Evolutionary conservation across 2,888 invertebrate species (phyloP).

Genomic region (Tortricodes alternella): DNA sequence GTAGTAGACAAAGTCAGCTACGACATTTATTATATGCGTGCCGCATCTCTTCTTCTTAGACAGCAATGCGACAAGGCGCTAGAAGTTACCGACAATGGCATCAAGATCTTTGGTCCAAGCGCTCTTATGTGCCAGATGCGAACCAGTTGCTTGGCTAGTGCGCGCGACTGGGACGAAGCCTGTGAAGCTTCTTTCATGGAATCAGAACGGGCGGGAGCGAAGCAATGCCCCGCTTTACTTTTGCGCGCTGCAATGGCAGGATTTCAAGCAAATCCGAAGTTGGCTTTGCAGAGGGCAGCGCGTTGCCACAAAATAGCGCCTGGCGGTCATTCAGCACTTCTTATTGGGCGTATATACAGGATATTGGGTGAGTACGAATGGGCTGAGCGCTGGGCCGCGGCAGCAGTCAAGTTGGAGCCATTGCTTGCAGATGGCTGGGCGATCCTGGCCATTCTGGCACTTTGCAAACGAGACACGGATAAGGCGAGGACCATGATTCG

Average conservation of each 20-base stretch:
- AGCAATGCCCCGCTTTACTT: slow-evolving; percentile 53
- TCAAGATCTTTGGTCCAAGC: slow-evolving; percentile 60
- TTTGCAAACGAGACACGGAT: slow-evolving; percentile 54
- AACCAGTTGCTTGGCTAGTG: slow-evolving; percentile 52
- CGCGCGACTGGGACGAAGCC: slow-evolving; percentile 59
- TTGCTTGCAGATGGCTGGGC: slow-evolving; percentile 72
- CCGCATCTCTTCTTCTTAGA: slow-evolving; percentile 57
- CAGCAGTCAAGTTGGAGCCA: slow-evolving; percentile 66
- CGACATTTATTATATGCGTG: slow-evolving; percentile 62
- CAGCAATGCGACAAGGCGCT: slow-evolving; percentile 52
- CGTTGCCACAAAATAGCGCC: slow-evolving; percentile 65
- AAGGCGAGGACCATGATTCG: slow-evolving; percentile 64
- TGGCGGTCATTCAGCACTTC: slow-evolving; percentile 61
- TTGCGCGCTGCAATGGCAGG: slow-evolving; percentile 57
- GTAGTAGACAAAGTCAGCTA: slow-evolving; percentile 36
- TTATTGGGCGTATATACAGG: slow-evolving; percentile 59
- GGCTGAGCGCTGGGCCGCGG: slow-evolving; percentile 68
- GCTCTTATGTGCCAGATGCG: slow-evolving; percentile 64
- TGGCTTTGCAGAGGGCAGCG: slow-evolving; percentile 67
- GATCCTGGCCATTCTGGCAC: slow-evolving; percentile 61
- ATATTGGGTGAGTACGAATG: slow-evolving; percentile 51
- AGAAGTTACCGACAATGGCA: slow-evolving; percentile 47
- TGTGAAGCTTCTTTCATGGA: slow-evolving; percentile 57
- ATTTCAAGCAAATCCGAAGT: slow-evolving; percentile 47
- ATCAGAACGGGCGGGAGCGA: slow-evolving; percentile 59